Percentiles rank a stretch among this genome's conserved stretches.
phyloP scores from a whole-genome alignment of 2,888 invertebrate species.

The Polyommatus iphigenia region DNA sequence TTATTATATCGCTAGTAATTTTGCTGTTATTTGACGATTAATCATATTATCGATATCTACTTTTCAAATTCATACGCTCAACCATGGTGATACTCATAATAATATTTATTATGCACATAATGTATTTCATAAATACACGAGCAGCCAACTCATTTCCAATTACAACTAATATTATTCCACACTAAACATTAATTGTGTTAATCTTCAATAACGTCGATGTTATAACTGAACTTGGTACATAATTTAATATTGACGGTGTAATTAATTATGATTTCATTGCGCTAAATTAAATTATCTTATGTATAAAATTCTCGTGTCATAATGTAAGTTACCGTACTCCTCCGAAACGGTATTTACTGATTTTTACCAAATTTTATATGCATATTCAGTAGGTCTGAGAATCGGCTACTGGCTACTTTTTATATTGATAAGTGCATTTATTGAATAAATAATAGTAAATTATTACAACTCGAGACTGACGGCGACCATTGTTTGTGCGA shows the following conservation, averaged over 20 bases:
- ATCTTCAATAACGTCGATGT: background rate
- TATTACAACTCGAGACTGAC: no score
- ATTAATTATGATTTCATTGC: background rate
- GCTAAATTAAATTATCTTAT: background rate
- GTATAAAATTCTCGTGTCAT: no score
- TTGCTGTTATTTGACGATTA: background rate
- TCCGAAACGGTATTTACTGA: no score
- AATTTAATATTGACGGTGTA: conserved; percentile 1
- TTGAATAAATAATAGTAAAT: no score
- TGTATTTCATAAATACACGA: background rate
- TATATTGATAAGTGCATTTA: no score
- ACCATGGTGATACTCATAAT: background rate
- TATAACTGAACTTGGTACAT: conserved; percentile 1
- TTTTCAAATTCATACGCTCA: background rate
- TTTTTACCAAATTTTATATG: no score
- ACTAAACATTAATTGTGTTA: conserved; percentile 4
- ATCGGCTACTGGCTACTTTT: no score
- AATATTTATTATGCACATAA: no score
- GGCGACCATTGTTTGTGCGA: no score
- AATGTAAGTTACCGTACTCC: no score
- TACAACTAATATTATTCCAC: background rate
- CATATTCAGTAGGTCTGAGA: no score
- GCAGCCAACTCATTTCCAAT: conserved; percentile 12
- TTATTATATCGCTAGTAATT: no score
- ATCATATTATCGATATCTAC: background rate